Conservation (phyloP, 2,888 invertebrate genomes). For the Hirtodrosophila cameraria region DNA sequence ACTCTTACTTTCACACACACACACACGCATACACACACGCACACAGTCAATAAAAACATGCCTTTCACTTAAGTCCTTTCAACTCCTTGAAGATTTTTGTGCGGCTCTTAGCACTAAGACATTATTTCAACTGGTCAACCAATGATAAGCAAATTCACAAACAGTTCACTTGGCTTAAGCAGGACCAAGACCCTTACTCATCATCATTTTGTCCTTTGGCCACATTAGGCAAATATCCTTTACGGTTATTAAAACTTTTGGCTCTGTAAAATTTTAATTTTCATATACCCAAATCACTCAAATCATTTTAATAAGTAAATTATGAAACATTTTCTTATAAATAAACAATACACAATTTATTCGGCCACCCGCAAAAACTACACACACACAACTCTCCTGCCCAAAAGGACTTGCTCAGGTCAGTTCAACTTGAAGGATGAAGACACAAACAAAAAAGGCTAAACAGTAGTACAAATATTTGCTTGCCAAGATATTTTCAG, state of each 20-base stretch:
- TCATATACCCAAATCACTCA: slow-evolving; percentile 78
- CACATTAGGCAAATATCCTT: slow-evolving; percentile 68
- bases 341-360: slow-evolving; percentile 80
- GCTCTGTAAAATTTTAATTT: slow-evolving; percentile 68
- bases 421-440: slow-evolving; percentile 31
- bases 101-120: slow-evolving; percentile 49
- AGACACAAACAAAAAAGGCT: slow-evolving; percentile 35
- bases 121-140: slow-evolving; percentile 73
- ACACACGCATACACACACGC: slow-evolving; percentile 6
- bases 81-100: slow-evolving; percentile 75
- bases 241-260: slow-evolving; percentile 75
- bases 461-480: slow-evolving; percentile 71
- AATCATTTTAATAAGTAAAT: slow-evolving; percentile 81
- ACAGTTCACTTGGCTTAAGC: slow-evolving; percentile 73
- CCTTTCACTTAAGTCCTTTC: slow-evolving; percentile 66
- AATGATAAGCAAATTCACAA: slow-evolving; percentile 77
- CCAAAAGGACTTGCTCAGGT: slow-evolving; percentile 2
- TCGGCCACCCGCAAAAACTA: slow-evolving; percentile 48
- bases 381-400: not conserved
- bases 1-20: slow-evolving; percentile 57
- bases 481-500: slow-evolving; percentile 53
- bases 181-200: slow-evolving; percentile 45
- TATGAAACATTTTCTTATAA: slow-evolving; percentile 76
- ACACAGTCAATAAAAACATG: slow-evolving; percentile 21
- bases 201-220: slow-evolving; percentile 17